Conservation (phyloP, 2,113 vertebrate genomes). For the Silurus asotus region DNA sequence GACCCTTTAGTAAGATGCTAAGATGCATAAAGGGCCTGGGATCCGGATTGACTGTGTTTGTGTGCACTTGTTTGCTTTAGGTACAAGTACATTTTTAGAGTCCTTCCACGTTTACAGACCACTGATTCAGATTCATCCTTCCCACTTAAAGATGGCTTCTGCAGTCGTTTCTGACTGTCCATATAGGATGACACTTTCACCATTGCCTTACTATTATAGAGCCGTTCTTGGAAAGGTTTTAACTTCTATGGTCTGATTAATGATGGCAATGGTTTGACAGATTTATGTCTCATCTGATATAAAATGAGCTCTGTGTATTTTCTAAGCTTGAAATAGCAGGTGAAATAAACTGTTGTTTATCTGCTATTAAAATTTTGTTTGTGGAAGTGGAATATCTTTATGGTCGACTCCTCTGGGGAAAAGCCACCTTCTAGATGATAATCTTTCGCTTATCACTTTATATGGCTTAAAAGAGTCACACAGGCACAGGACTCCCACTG, state of each 20-base stretch:
- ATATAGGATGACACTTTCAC: not conserved
- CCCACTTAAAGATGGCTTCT: not conserved
- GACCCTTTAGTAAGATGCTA: not conserved
- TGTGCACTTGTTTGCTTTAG: not conserved
- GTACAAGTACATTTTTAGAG: not conserved
- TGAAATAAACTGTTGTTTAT: constrained; percentile 48
- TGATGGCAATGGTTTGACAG: not conserved
- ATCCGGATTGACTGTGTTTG: constrained; percentile 1
- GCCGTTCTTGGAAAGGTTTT: constrained; percentile 57
- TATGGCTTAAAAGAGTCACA: constrained; percentile 11
- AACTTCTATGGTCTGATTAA: constrained; percentile 31
- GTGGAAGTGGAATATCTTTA: constrained; percentile 40
- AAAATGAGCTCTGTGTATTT: constrained; percentile 42
- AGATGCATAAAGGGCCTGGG: not conserved
- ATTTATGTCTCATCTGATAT: constrained; percentile 41
- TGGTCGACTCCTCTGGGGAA: not conserved
- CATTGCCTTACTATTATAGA: constrained; percentile 8
- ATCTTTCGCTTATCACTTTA: constrained; percentile 15
- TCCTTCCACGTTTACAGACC: not conserved
- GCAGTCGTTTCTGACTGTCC: not conserved
- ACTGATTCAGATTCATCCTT: constrained; percentile 1
- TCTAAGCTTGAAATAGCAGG: constrained; percentile 44
- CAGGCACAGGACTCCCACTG: not conserved
- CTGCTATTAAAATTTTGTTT: constrained; percentile 43
- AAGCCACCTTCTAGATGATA: constrained; percentile 11